Evolutionary conservation across 2,888 invertebrate species (phyloP).

Genomic region (Ypsolopha sequella): DNA sequence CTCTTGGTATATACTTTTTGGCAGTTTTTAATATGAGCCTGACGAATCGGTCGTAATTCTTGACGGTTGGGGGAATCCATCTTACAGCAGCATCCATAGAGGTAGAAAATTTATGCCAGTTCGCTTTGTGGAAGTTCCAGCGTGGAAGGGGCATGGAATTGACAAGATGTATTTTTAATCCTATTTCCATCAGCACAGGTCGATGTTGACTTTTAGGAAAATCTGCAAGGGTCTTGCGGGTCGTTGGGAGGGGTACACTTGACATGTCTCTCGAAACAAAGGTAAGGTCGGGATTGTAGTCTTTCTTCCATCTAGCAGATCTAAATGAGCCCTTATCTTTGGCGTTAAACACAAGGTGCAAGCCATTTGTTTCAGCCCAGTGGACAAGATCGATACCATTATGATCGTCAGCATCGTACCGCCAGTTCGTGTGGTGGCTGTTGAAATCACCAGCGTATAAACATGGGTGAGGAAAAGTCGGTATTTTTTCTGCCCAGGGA

Average conservation of each 20-base stretch:
- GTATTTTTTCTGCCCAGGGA: no score
- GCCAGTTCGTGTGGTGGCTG: conserved; percentile 1
- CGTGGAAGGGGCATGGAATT: not conserved
- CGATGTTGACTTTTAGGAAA: conserved; percentile 4
- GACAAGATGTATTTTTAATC: not conserved
- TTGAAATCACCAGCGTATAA: no score
- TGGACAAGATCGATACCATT: not conserved
- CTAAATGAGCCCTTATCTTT: conserved; percentile 2
- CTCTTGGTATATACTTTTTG: no score
- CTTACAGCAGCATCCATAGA: not conserved
- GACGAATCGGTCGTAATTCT: not conserved
- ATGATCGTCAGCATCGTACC: not conserved
- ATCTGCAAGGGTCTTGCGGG: not conserved
- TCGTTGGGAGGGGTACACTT: not conserved
- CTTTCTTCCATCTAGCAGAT: conserved; percentile 1
- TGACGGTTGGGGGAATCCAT: not conserved
- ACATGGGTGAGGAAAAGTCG: no score
- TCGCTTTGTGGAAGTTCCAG: not conserved
- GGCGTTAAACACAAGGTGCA: not conserved
- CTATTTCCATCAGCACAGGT: not conserved
- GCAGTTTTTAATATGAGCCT: no score
- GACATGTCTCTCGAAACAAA: not conserved
- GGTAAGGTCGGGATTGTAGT: not conserved
- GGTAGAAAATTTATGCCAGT: not conserved
- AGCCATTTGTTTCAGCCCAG: not conserved